phyloP scores from a whole-genome alignment of 2,797 vertebrate genomes.

The Poeciliopsis infans region DNA sequence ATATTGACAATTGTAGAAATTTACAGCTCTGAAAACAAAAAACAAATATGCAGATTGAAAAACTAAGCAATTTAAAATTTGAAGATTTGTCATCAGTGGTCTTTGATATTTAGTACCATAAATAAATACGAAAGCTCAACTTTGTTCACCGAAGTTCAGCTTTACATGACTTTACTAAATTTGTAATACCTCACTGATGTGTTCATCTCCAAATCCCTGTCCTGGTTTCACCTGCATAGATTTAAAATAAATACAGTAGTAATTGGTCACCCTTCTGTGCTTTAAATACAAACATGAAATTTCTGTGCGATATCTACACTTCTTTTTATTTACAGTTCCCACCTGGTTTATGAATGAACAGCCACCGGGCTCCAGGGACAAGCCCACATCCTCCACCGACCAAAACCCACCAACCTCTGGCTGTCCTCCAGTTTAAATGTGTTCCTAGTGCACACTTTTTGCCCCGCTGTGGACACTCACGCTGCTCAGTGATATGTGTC shows the following conservation, averaged over 20 bases:
- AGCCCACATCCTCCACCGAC: slow-evolving; percentile 75
- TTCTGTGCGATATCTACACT: slow-evolving; percentile 61
- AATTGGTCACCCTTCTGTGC: slow-evolving; percentile 28
- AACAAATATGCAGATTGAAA: background rate
- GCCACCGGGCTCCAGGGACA: slow-evolving; percentile 71
- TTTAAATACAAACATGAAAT: slow-evolving; percentile 60
- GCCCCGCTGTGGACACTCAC: slow-evolving; percentile 55
- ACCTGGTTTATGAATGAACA: slow-evolving; percentile 81
- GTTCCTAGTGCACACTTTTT: slow-evolving; percentile 61
- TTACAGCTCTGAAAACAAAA: background rate
- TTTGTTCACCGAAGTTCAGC: background rate
- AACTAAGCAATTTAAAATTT: background rate
- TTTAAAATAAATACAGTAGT: slow-evolving; percentile 13
- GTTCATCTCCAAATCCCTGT: background rate
- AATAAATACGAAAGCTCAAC: background rate
- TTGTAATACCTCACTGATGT: background rate
- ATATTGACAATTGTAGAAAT: background rate
- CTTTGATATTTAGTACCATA: background rate
- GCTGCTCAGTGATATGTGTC: slow-evolving; percentile 42
- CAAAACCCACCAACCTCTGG: slow-evolving; percentile 67
- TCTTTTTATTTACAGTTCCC: slow-evolving; percentile 74
- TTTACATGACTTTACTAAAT: slow-evolving; percentile 4
- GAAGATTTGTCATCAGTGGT: too few relatives aligned
- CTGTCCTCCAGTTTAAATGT: slow-evolving; percentile 73
- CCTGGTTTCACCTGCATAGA: background rate